Conservation (phyloP, 2,888 invertebrate species). For the Troides aeacus region DNA sequence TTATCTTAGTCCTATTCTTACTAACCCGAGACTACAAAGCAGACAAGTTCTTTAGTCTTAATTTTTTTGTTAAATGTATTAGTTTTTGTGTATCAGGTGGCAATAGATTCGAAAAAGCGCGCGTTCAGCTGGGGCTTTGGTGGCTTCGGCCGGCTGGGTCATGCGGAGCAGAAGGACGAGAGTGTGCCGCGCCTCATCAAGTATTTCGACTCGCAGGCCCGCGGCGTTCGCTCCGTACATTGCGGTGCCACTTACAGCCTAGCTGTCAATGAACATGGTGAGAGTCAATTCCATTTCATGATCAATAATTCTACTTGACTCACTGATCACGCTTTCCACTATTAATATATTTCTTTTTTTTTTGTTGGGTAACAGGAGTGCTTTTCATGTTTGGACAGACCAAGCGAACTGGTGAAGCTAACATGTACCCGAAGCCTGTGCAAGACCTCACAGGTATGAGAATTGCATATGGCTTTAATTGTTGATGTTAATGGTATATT, state of each 20-base stretch:
- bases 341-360: not conserved
- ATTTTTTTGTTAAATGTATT: not conserved
- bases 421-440: slow-evolving; percentile 97
- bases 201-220: slow-evolving; percentile 91
- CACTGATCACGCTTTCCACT: too few species aligned
- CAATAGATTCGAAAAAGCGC: slow-evolving; percentile 92
- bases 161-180: slow-evolving; percentile 96
- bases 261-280: slow-evolving; percentile 88
- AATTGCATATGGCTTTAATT: not conserved
- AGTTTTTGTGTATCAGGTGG: slow-evolving; percentile 76
- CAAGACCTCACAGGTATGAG: slow-evolving; percentile 88
- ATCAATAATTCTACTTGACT: too few species aligned
- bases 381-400: slow-evolving; percentile 94
- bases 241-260: slow-evolving; percentile 94
- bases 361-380: slow-evolving; percentile 66
- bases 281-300: slow-evolving; percentile 1
- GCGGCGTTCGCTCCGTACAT: slow-evolving; percentile 89
- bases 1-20: too few species aligned
- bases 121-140: slow-evolving; percentile 98
- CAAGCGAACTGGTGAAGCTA: slow-evolving; percentile 95
- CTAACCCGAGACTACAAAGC: too few species aligned
- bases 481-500: not conserved
- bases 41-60: too few species aligned
- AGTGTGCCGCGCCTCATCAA: slow-evolving; percentile 91
- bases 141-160: slow-evolving; percentile 95